Evolutionary conservation across 2,113 vertebrate species (phyloP).

Genomic region (Triplophysa rosa): DNA sequence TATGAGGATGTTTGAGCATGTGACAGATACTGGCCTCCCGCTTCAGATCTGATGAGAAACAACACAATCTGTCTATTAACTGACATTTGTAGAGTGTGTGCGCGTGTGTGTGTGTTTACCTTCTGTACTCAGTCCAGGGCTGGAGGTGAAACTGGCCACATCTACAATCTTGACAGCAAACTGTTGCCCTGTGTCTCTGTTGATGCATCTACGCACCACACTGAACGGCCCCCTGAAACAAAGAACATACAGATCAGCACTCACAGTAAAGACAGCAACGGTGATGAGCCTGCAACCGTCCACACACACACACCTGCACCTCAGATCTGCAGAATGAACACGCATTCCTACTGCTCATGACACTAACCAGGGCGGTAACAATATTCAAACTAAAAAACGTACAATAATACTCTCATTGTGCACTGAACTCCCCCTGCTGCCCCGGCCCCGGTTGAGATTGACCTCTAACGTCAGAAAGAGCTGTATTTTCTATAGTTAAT

Average conservation of each 20-base stretch:
- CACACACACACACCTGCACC: not conserved
- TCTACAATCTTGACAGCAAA: slow-evolving; percentile 99
- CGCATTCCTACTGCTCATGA: no score
- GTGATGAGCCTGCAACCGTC: no score
- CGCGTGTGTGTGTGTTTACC: slow-evolving; percentile 73
- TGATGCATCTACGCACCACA: slow-evolving; percentile 97
- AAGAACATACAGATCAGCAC: slow-evolving; percentile 39
- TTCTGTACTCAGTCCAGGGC: slow-evolving; percentile 98
- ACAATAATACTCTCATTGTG: no score
- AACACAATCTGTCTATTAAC: not conserved
- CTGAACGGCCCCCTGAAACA: slow-evolving; percentile 94
- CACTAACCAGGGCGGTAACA: no score
- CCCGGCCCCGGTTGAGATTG: no score
- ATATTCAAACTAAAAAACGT: no score
- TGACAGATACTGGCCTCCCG: slow-evolving; percentile 99
- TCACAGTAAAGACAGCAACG: not conserved
- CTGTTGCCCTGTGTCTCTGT: slow-evolving; percentile 97
- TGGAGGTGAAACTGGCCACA: slow-evolving; percentile 99
- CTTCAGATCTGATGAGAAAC: slow-evolving; percentile 85
- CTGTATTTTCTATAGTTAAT: no score
- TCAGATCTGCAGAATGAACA: no score
- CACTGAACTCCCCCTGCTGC: no score
- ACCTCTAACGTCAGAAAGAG: no score
- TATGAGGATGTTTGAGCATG: slow-evolving; percentile 99
- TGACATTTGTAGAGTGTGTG: no score